Evolutionary conservation across 2,113 vertebrate genomes (phyloP).

Genomic region (Melanerpes formicivorus): DNA sequence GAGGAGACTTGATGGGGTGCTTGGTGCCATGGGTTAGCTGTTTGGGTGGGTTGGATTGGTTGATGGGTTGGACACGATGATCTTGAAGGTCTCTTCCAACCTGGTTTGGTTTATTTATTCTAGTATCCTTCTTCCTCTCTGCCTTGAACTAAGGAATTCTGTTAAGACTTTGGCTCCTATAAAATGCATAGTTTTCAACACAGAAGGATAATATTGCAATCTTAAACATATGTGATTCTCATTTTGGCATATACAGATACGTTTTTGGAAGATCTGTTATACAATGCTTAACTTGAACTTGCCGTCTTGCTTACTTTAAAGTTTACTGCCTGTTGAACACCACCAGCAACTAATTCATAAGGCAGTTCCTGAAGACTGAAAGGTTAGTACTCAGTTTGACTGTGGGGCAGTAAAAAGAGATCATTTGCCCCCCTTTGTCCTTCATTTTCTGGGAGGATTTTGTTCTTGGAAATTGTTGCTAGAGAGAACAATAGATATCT

Average conservation of each 20-base stretch:
- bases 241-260: not conserved
- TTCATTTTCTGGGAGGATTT: not conserved
- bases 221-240: not conserved
- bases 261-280: not conserved
- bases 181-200: not conserved
- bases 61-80: too few relatives aligned
- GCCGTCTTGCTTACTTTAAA: not conserved
- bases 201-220: not conserved
- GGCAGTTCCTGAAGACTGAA: not conserved
- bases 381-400: not conserved
- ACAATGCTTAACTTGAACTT: not conserved
- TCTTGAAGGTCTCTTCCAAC: too few relatives aligned
- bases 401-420: not conserved
- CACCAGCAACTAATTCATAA: not conserved
- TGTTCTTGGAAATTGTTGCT: not conserved
- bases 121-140: not conserved
- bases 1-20: too few relatives aligned
- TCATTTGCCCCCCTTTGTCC: not conserved
- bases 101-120: too few relatives aligned
- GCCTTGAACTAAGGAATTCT: not conserved
- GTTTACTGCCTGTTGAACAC: not conserved
- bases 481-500: not conserved
- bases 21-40: too few relatives aligned
- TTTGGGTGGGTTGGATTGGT: too few relatives aligned
- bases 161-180: rapidly evolving